These are phyloP conservation scores for Circaetus gallicus DNA, from an alignment of 2,113 vertebrate species.

Conservation along the genomic window DNA sequence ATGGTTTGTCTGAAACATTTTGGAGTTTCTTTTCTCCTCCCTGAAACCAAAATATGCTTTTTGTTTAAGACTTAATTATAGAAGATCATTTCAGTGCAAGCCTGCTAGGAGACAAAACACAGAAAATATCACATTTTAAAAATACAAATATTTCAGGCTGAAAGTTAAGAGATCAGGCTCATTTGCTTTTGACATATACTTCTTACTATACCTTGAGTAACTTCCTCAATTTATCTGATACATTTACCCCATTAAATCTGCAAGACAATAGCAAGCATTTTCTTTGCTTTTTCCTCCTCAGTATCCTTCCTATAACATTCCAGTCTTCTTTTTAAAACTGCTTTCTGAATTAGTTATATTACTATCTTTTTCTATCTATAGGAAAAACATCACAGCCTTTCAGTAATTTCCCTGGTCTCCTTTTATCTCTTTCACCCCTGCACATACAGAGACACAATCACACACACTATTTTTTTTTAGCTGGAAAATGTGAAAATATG, in stretches of 20 bases:
- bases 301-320: neutral
- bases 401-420: neutral
- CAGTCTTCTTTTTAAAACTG: neutral
- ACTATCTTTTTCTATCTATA: neutral
- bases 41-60: neutral
- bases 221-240: neutral
- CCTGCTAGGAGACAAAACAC: neutral
- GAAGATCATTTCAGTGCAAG: neutral
- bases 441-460: neutral
- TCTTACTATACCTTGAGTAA: neutral
- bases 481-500: neutral
- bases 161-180: neutral
- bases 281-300: neutral
- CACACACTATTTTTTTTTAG: neutral
- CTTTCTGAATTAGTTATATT: neutral
- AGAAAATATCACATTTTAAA: neutral
- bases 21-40: neutral
- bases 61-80: neutral
- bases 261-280: neutral
- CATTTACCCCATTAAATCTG: neutral
- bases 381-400: neutral
- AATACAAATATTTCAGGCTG: neutral
- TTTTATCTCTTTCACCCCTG: neutral
- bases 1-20: neutral
- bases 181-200: neutral